Percentiles rank a stretch among this genome's conserved stretches.
These are phyloP conservation scores for Cydia splendana DNA, from an alignment of 1,140 invertebrate species.

Conservation along the genomic window DNA sequence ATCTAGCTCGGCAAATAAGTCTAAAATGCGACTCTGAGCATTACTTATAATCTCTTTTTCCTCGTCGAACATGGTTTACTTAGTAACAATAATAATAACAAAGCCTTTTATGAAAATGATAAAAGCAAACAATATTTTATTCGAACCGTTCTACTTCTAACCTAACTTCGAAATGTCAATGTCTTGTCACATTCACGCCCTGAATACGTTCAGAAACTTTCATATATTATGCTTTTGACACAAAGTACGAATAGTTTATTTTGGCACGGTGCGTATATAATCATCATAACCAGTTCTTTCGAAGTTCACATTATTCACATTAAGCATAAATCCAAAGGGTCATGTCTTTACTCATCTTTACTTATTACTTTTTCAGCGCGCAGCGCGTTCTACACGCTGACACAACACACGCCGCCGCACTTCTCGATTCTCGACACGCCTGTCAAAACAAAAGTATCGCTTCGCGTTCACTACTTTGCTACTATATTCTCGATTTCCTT, in stretches of 20 bases:
- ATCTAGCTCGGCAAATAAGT: constrained; percentile 55
- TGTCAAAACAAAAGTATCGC: neutral
- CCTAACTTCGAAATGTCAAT: neutral
- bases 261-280: no score
- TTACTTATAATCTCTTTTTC: constrained; percentile 7
- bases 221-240: neutral
- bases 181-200: neutral
- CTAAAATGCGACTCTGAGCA: constrained; percentile 50
- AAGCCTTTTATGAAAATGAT: constrained; percentile 20
- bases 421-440: neutral
- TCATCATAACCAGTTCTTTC: no score
- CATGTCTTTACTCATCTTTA: no score
- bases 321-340: no score
- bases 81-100: no score
- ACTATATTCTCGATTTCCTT: neutral
- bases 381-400: no score
- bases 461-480: neutral
- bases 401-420: neutral
- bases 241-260: no score
- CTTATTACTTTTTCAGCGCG: no score
- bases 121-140: constrained; percentile 16
- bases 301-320: no score
- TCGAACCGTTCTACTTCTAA: neutral
- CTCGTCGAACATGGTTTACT: neutral
- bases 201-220: neutral